Evolutionary conservation across 2,888 invertebrate species (phyloP).

Genomic region (Nomada lathburiana): DNA sequence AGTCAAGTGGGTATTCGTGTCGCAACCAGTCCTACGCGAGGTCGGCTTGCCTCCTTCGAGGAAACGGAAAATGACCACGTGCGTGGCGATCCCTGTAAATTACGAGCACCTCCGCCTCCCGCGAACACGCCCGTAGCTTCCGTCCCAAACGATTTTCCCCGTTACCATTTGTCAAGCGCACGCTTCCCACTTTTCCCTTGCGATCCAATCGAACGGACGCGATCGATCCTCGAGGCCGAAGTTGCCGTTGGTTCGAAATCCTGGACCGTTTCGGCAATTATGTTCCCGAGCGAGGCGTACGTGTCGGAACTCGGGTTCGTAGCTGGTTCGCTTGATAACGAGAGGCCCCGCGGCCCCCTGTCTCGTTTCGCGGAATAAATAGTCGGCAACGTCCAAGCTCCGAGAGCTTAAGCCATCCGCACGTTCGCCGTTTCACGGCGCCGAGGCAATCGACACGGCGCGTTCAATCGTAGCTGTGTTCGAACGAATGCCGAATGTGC

Average conservation of each 20-base stretch:
- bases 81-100: slow-evolving; percentile 40
- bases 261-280: neutral
- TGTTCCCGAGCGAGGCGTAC: slow-evolving; percentile 15
- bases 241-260: neutral
- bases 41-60: slow-evolving; percentile 35
- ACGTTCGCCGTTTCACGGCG: slow-evolving; percentile 42
- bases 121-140: neutral
- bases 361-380: slow-evolving; percentile 25
- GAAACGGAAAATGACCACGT: slow-evolving; percentile 57
- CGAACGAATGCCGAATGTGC: neutral
- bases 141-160: neutral
- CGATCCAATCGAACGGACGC: slow-evolving; percentile 1
- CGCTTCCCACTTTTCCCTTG: neutral
- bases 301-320: slow-evolving; percentile 2
- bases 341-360: slow-evolving; percentile 20
- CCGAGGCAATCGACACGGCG: slow-evolving; percentile 28
- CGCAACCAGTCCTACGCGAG: slow-evolving; percentile 43
- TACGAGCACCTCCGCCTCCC: slow-evolving; percentile 1
- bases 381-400: slow-evolving; percentile 4
- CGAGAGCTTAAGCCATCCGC: slow-evolving; percentile 29
- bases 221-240: slow-evolving; percentile 19
- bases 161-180: neutral
- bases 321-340: slow-evolving; percentile 7
- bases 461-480: neutral
- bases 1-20: slow-evolving; percentile 9